Evolutionary conservation across 2,113 vertebrate genomes (phyloP).

Genomic region (Lagenorhynchus albirostris): DNA sequence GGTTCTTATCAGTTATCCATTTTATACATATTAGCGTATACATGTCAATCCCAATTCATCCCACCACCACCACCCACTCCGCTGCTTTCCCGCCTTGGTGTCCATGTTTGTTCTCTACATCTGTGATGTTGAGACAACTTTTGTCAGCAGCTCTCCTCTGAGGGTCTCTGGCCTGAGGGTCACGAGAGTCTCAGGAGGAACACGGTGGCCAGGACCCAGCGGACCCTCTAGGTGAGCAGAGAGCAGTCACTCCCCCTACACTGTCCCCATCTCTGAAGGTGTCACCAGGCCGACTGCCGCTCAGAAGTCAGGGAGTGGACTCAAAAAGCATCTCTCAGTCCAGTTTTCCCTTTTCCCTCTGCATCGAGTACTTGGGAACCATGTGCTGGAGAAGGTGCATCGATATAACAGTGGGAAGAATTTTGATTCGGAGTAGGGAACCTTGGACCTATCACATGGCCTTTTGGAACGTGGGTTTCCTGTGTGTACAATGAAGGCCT

Average conservation of each 20-base stretch:
- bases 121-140: neutral
- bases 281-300: rapidly evolving
- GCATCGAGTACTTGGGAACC: neutral
- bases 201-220: neutral
- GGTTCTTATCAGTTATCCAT: too few relatives aligned
- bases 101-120: too few relatives aligned
- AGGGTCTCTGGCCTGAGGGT: neutral
- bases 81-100: too few relatives aligned
- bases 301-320: neutral
- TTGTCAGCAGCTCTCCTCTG: neutral
- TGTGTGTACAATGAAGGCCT: neutral
- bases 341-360: neutral
- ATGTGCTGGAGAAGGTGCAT: neutral
- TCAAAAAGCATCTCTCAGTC: neutral
- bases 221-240: neutral
- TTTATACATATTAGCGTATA: too few relatives aligned
- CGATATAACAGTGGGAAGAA: neutral
- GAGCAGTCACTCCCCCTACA: rapidly evolving
- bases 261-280: neutral
- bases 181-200: neutral
- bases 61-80: too few relatives aligned
- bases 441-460: neutral
- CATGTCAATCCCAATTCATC: too few relatives aligned
- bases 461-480: neutral
- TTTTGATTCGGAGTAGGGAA: neutral